These are phyloP conservation scores for Ladona fulva DNA, from an alignment of 1,140 invertebrate species.

Conservation along the genomic window DNA sequence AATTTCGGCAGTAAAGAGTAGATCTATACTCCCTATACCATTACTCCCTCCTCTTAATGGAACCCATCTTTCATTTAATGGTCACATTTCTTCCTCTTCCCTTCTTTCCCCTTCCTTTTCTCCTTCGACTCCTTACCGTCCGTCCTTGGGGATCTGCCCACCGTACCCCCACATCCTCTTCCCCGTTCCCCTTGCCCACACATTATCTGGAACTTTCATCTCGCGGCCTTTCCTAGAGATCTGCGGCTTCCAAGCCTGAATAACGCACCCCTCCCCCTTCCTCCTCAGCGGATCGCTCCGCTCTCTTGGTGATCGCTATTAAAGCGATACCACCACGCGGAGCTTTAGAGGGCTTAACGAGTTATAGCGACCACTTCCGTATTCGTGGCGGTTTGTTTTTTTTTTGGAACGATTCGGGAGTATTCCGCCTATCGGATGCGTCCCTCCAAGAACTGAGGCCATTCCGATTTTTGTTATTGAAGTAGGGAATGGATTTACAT, in stretches of 20 bases:
- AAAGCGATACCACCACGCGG: not conserved
- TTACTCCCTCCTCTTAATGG: no score
- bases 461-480: no score
- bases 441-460: no score
- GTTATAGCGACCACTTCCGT: no score
- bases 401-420: no score
- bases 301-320: not conserved
- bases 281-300: no score
- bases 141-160: not conserved
- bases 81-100: not conserved
- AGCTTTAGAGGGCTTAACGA: no score
- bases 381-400: no score
- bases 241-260: not conserved
- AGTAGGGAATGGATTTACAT: no score
- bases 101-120: not conserved
- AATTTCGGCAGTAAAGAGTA: no score
- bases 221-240: not conserved
- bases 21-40: no score
- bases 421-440: no score
- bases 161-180: not conserved
- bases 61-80: not conserved
- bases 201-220: not conserved
- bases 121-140: not conserved
- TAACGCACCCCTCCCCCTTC: not conserved
- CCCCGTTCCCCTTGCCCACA: not conserved